Evolutionary conservation across 1,140 invertebrate genomes (phyloP), one percentile per base, ranked within the genome.

Genomic region (Pseudomyrmex pallidus): DNA sequence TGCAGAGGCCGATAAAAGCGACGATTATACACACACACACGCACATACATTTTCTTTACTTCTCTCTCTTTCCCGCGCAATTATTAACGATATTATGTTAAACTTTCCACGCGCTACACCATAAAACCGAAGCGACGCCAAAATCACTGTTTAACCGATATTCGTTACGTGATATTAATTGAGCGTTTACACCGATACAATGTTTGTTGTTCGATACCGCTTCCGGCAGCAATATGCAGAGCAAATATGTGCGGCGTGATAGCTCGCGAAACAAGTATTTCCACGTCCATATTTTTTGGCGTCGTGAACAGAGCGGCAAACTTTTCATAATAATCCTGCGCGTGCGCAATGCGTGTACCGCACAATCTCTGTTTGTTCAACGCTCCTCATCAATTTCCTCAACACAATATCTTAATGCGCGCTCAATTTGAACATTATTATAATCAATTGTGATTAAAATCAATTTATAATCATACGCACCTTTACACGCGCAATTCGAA

Each of bases 121-220:
- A 72, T 80, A 80, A 80, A 80, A 80, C 66, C 76, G 66, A 66
- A 80, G 68, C 76, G 66, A 61, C 66, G 76, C 66, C 66, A 48
- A 80, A 80, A 80, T 80, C 76, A 80, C 76, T 80, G 66, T 80
- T 80, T 80, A 80, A 80, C 76, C 66, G 66, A 80, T 80, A 80
- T 72, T 80, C 76, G 76, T 80, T 80, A 80, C 76, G 70, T 80
- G 76, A 80, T 80, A 80, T 80, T 80, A 80, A 80, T 80, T 80
- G 76, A 80, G 66, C 76, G 76, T 80, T 80, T 80, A 80, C 66
- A 70, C 67, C 76, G 54, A 80, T 54, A 56, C 66, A 56, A 70
- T 80, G 76, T 80, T 80, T 80, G 76, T 80, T 80, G 76, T 80
- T 80, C 66, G 76, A 80, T 72, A 80, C 66, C 54, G 76, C 76